phyloP scores from a whole-genome alignment of 2,113 vertebrate species.

The Stegastes partitus region DNA sequence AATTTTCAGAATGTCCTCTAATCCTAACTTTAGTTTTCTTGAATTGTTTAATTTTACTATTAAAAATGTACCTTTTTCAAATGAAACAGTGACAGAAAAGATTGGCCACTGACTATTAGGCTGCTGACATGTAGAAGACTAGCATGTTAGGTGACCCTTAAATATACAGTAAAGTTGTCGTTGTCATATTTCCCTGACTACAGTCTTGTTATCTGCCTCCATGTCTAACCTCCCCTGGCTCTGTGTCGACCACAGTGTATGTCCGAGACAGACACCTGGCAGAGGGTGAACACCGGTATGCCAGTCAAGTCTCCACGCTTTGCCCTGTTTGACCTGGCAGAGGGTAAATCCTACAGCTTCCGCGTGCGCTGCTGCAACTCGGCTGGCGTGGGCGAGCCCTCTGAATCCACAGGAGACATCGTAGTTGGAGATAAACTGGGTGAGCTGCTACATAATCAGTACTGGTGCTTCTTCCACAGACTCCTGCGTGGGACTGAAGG shows the following conservation, averaged over 20 bases:
- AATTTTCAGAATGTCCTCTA: no score
- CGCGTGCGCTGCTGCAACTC: slow-evolving; percentile 98
- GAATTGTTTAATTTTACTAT: no score
- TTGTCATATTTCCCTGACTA: not conserved
- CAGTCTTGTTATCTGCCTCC: not conserved
- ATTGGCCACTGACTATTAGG: not conserved
- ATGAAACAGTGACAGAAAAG: not conserved
- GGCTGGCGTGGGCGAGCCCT: slow-evolving; percentile 91
- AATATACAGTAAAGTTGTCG: not conserved
- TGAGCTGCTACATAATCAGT: slow-evolving; percentile 73
- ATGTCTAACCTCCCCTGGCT: slow-evolving; percentile 10
- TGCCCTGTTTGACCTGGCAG: slow-evolving; percentile 95
- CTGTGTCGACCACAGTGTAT: slow-evolving; percentile 84
- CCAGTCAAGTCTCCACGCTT: slow-evolving; percentile 97
- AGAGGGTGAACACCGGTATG: slow-evolving; percentile 95
- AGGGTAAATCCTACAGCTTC: slow-evolving; percentile 95
- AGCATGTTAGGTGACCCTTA: not conserved
- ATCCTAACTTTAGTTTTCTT: no score
- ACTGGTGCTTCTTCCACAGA: not conserved
- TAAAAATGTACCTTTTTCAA: not conserved
- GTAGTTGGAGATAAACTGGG: slow-evolving; percentile 94
- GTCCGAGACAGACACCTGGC: slow-evolving; percentile 92
- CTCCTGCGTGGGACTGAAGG: not conserved
- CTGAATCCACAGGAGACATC: slow-evolving; percentile 88
- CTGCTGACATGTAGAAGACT: not conserved